These are phyloP conservation scores for Blennius ocellaris DNA, from an alignment of 2,113 vertebrate genomes.

Conservation along the genomic window DNA sequence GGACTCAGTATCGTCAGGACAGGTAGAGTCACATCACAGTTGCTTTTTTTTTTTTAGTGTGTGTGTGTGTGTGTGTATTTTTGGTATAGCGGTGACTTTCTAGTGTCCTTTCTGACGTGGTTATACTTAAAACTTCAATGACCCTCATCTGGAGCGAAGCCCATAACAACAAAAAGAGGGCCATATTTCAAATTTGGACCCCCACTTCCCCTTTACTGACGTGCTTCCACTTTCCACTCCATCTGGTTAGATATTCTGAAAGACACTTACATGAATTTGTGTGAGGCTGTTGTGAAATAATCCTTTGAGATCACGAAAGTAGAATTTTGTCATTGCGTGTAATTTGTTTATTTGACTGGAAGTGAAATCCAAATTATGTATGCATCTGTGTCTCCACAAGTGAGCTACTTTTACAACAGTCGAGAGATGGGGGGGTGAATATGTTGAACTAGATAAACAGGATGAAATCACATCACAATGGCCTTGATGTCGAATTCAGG, in stretches of 20 bases:
- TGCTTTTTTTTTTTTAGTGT: too few species aligned
- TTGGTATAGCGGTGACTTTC: slow-evolving; percentile 45
- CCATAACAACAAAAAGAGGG: slow-evolving; percentile 1
- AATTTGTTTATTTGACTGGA: neutral
- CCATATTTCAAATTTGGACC: slow-evolving; percentile 35
- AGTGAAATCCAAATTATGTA: neutral
- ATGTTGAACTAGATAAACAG: slow-evolving; percentile 70
- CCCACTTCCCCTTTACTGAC: slow-evolving; percentile 2
- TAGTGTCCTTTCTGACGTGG: slow-evolving; percentile 47
- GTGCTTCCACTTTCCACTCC: slow-evolving; percentile 44
- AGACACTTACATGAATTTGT: slow-evolving; percentile 23
- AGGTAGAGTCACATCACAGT: too few species aligned
- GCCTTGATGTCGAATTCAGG: slow-evolving; percentile 76
- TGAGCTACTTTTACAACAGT: slow-evolving; percentile 29
- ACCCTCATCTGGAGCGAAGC: slow-evolving; percentile 40
- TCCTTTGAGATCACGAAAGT: slow-evolving; percentile 11
- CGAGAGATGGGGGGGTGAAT: slow-evolving; percentile 4
- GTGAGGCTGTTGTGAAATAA: slow-evolving; percentile 31
- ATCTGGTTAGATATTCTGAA: slow-evolving; percentile 43
- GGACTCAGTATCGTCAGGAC: too few species aligned
- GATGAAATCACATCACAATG: slow-evolving; percentile 74
- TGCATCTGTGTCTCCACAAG: slow-evolving; percentile 7
- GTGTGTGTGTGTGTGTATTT: too few species aligned
- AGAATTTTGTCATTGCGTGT: neutral
- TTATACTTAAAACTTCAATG: slow-evolving; percentile 55